Percentiles rank a stretch among this genome's conserved stretches.
Evolutionary conservation across 2,888 invertebrate genomes (phyloP).

Genomic region (Drosophila mimetica): DNA sequence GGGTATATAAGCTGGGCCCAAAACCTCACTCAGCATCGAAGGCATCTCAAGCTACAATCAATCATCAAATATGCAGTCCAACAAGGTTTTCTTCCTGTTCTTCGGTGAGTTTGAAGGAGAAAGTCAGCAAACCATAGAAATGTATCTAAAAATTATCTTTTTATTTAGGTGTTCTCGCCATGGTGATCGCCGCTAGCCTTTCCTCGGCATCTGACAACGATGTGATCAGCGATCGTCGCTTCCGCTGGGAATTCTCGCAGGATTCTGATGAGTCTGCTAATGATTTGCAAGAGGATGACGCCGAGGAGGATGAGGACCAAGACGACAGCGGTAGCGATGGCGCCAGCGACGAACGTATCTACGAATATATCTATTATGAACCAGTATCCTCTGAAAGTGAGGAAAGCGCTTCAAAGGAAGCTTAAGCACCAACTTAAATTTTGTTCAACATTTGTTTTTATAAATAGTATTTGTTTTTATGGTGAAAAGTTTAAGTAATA

Average conservation of each 20-base stretch:
- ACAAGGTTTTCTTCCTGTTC: conserved; percentile 59
- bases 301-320: not conserved
- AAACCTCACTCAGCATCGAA: conserved; percentile 40
- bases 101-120: conserved; percentile 51
- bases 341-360: not conserved
- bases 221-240: conserved; percentile 66
- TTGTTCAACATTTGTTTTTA: conserved; percentile 18
- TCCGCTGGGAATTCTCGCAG: conserved; percentile 58
- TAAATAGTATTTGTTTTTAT: conserved; percentile 13
- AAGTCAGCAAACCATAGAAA: not conserved
- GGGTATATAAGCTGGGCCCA: conserved; percentile 53
- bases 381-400: not conserved
- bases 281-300: not conserved
- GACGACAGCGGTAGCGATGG: not conserved
- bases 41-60: conserved; percentile 31
- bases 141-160: not conserved
- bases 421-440: not conserved
- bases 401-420: conserved; percentile 19
- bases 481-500: conserved; percentile 3
- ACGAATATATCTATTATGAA: conserved; percentile 6
- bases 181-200: conserved; percentile 45
- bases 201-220: conserved; percentile 15
- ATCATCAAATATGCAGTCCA: conserved; percentile 51
- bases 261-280: conserved; percentile 4
- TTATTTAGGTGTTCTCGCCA: conserved; percentile 57